Evolutionary conservation across 1,140 invertebrate genomes (phyloP), one percentile per base, ranked within the genome.

Genomic region (Schmidtea mediterranea): DNA sequence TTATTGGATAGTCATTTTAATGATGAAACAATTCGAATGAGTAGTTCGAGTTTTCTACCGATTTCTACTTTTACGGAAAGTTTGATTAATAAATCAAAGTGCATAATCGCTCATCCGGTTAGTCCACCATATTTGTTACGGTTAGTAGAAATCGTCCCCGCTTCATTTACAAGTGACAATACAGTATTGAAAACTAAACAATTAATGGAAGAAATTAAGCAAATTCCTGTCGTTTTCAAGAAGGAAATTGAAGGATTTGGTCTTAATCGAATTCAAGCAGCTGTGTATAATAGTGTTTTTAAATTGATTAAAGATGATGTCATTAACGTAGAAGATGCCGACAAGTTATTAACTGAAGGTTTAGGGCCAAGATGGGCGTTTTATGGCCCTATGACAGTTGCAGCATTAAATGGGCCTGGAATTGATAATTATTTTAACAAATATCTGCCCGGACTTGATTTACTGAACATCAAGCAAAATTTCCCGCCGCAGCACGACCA

Each of bases 101-200:
- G 74, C 50, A 70, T 78, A 41, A 76, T 87, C 36, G 79, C 80
- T 6, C 86, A 94, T 68, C 86, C 86, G 26, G 82, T 78, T 66
- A 94, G 94, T 67, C 87, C 87, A 40, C 86, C 86, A 0, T 90
- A 92, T 59, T 92, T 84, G 61, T 77, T 89, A 8, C 83, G 82
- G 0, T 64, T 92, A 24, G 80, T 90, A 1, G 87, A 94, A 70
- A 71, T 94, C 36, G 80, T 92, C 1, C 86, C 86, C 1, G 79
- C 82, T 0, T 79, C 82, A 2, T 89, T 80, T 80, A 73, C 72
- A 1, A 71, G 75, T 32, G 69, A 73, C 0, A 74, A 76, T 43
- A 72, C 82, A 5, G 65, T 74, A 1, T 58, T 64, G 26, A 74
- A 72, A 59, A 77, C 78, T 0, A 73, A 76, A 47, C 69, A 66